These are phyloP conservation scores for Podarcis cretensis DNA, from an alignment of 2,113 vertebrate genomes.

Conservation along the genomic window DNA sequence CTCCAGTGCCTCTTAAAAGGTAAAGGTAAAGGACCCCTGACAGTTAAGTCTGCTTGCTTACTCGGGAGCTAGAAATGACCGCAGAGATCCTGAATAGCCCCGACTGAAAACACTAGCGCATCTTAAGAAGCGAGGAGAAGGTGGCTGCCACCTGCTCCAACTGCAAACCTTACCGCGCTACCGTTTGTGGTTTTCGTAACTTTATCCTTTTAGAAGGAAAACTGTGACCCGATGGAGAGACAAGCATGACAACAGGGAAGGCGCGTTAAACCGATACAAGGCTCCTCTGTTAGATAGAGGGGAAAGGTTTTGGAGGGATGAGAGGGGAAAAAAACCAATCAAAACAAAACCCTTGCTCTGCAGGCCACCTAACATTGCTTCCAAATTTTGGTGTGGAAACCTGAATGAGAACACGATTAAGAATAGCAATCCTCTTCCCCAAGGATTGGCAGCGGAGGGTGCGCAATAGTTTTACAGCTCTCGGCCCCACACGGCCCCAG, in stretches of 20 bases:
- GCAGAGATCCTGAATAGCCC: background rate
- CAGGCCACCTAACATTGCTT: background rate
- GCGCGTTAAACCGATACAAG: background rate
- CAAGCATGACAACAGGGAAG: background rate
- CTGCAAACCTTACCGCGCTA: background rate
- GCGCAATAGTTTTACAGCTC: background rate
- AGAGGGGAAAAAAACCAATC: background rate
- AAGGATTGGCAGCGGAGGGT: background rate
- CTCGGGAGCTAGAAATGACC: background rate
- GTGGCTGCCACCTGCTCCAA: background rate
- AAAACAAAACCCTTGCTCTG: background rate
- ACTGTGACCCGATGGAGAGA: background rate
- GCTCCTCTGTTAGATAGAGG: background rate
- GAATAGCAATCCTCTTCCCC: background rate
- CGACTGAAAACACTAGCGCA: background rate
- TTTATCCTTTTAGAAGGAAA: background rate
- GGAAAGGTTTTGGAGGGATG: background rate
- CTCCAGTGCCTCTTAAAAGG: background rate
- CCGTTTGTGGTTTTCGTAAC: background rate
- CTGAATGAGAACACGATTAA: background rate
- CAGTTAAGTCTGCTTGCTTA: background rate
- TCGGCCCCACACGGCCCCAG: background rate
- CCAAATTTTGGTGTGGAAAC: background rate
- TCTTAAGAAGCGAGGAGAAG: background rate
- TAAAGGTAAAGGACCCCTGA: background rate